phyloP scores from a whole-genome alignment of 2,888 invertebrate genomes.

The Belgica antarctica region DNA sequence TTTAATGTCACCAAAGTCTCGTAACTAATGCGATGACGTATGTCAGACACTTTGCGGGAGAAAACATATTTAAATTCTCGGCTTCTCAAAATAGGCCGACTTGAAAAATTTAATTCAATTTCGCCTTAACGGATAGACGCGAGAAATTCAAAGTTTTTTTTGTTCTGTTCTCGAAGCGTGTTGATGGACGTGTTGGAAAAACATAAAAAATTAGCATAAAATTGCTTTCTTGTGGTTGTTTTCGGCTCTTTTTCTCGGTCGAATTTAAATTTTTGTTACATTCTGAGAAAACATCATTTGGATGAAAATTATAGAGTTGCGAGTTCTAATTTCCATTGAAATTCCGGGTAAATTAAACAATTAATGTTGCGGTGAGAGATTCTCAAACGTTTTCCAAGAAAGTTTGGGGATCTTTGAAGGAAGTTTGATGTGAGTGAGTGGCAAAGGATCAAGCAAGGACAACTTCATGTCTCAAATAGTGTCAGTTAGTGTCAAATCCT shows the following conservation, averaged over 20 bases:
- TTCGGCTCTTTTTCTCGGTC: neutral
- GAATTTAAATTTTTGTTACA: too few relatives aligned
- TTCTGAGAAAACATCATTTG: constrained; percentile 2
- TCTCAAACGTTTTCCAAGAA: neutral
- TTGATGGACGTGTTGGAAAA: constrained; percentile 42
- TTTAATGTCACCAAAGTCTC: too few relatives aligned
- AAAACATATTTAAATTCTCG: too few relatives aligned
- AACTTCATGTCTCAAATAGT: too few relatives aligned
- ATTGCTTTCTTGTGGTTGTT: constrained; percentile 42
- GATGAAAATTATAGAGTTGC: constrained; percentile 7
- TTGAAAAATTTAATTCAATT: too few relatives aligned
- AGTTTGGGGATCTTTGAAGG: neutral
- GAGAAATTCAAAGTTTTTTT: neutral
- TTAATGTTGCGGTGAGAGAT: neutral
- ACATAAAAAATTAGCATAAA: constrained; percentile 41
- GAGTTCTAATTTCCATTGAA: neutral
- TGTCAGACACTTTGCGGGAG: too few relatives aligned
- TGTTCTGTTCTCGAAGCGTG: neutral
- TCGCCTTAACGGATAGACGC: too few relatives aligned
- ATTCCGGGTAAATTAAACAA: constrained; percentile 9
- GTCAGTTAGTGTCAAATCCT: too few relatives aligned
- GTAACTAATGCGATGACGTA: too few relatives aligned
- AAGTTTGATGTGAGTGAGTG: too few relatives aligned
- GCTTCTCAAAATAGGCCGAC: too few relatives aligned
- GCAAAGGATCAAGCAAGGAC: too few relatives aligned